Base-by-base conservation (phyloP, 2,888 invertebrate species). In the Phalera bucephala region DNA sequence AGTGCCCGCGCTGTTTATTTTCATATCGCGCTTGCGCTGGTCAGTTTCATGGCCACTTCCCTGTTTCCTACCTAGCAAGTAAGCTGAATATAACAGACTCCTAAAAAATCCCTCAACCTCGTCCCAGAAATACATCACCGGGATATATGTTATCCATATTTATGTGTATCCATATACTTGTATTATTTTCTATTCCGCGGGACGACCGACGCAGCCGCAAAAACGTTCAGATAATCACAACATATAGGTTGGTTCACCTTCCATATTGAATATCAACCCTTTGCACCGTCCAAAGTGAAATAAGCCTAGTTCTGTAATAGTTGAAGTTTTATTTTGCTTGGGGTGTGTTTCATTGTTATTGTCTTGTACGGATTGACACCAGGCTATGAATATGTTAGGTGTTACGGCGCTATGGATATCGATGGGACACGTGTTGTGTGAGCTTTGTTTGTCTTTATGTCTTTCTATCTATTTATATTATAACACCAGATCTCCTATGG, bases 161-260 rank as follows among this genome's bases (percentile, higher is more conserved):
- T 37, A 20, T 20, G 26, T 31, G 25, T 11, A 30, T 29, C 29
- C 12, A 12, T 26, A 25, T 26, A 31, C 38, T 25, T 25, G 25
- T 13, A 25, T 25, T 12, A 25, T 25, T 25, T 25, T 25, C 25
- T 25, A 25, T 25, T 25, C 25, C 33, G 20, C 36, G 17, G 31
- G 20, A 36, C 38, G 36, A 33, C 30, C 34, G 33, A 30, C 9
- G 21, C 35, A 14, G 22, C 27, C 40, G 36, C 47, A 45, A 40
- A 42, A 40, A 40, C 38, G 38, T 43, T 47, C 45, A 33, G 52
- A 52, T 48, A 48, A 52, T 52, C 48, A 40, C 41, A 35, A 36
- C 40, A 45, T 48, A 48, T 52, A 38, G 44, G 36, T 15, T 26
- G 33, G 25, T 29, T 39, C 44, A 41, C 39, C 42, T 38, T 39